These are phyloP conservation scores for Pholis gunnellus DNA, from an alignment of 2,113 vertebrate species.

Conservation along the genomic window DNA sequence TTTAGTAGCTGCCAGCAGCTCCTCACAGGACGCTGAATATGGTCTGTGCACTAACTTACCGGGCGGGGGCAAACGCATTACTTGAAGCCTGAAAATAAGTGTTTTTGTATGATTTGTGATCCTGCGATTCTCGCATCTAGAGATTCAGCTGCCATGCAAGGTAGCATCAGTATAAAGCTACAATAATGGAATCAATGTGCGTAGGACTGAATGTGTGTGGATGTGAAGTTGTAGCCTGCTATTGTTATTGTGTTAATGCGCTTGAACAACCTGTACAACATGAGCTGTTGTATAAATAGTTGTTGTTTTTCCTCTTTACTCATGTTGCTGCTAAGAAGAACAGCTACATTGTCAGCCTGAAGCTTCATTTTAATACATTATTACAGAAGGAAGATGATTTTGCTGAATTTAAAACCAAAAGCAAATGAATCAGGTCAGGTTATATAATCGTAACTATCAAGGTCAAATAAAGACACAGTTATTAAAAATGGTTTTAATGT, in stretches of 20 bases:
- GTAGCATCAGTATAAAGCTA: neutral
- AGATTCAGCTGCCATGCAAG: neutral
- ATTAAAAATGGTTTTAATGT: slow-evolving; percentile 71
- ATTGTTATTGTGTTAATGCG: neutral
- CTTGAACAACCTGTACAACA: neutral
- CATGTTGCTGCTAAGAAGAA: neutral
- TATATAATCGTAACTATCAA: neutral
- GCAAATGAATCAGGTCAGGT: neutral
- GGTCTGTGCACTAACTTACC: too few species aligned
- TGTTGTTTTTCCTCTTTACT: neutral
- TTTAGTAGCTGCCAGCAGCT: too few species aligned
- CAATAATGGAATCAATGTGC: slow-evolving; percentile 29
- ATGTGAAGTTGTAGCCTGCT: neutral
- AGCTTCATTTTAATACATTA: neutral
- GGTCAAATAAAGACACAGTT: slow-evolving; percentile 29
- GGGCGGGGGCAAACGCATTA: too few species aligned
- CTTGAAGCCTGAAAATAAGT: too few species aligned
- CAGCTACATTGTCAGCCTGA: neutral
- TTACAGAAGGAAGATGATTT: neutral
- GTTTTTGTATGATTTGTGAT: neutral
- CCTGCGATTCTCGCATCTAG: neutral
- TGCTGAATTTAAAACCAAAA: neutral
- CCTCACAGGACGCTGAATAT: too few species aligned
- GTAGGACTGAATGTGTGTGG: neutral
- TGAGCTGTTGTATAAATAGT: neutral